Conservation (phyloP, 1,140 invertebrate species). For the Archegozetes longisetosus region DNA sequence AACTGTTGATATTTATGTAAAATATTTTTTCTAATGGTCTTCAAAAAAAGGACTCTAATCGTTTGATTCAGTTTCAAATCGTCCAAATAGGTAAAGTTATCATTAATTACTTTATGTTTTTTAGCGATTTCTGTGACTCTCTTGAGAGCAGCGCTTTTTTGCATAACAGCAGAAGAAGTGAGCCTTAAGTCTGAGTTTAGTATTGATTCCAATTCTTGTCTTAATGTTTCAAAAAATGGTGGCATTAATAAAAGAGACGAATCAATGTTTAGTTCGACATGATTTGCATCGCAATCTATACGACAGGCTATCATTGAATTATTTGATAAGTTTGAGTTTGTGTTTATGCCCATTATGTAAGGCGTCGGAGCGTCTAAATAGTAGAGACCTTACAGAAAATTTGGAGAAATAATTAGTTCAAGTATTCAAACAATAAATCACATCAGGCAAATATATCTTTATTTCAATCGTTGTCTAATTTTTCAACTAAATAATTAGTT, state of each 20-base stretch:
- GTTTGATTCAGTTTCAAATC: conserved; percentile 80
- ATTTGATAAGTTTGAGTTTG: conserved; percentile 3
- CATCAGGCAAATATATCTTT: no score
- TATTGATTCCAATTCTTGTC: conserved; percentile 10
- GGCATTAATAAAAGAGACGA: conserved; percentile 1
- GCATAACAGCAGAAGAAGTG: background rate
- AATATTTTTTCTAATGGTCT: conserved; percentile 29
- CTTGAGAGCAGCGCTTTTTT: conserved; percentile 8
- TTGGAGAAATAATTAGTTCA: no score
- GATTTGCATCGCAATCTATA: conserved; percentile 16
- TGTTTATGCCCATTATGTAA: conserved; percentile 79
- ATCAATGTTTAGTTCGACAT: conserved; percentile 10
- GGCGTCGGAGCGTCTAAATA: conserved; percentile 98
- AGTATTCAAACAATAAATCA: no score
- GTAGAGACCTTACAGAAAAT: conserved; percentile 47
- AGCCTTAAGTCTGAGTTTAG: conserved; percentile 5
- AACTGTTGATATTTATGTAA: conserved; percentile 17
- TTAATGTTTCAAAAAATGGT: conserved; percentile 16
- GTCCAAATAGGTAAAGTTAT: conserved; percentile 43
- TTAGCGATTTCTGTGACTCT: conserved; percentile 1
- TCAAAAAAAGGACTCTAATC: conserved; percentile 83
- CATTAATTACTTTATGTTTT: background rate
- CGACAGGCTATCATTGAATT: conserved; percentile 9
- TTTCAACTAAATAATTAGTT: no score
- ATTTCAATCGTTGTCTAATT: no score